These are phyloP conservation scores for Zeus faber DNA, from an alignment of 2,113 vertebrate genomes.

Conservation along the genomic window DNA sequence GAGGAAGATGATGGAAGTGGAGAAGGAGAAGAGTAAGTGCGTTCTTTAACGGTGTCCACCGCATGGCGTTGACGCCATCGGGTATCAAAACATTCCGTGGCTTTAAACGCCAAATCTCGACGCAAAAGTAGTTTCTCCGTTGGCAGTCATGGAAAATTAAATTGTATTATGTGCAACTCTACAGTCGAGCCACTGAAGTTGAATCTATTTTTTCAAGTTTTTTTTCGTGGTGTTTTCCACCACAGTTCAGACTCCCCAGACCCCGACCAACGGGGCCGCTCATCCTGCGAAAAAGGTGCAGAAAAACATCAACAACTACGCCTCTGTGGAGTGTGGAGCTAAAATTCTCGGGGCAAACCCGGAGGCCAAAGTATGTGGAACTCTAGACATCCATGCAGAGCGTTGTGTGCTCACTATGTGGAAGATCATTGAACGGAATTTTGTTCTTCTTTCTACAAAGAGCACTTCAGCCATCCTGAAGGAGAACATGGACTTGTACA, in stretches of 20 bases:
- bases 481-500: conserved; percentile 98
- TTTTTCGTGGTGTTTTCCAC: not conserved
- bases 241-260: conserved; percentile 86
- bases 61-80: too few relatives aligned
- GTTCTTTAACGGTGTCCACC: not conserved
- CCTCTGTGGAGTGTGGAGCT: conserved; percentile 97
- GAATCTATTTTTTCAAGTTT: not conserved
- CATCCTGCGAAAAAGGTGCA: conserved; percentile 87
- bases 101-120: too few relatives aligned
- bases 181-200: too few relatives aligned
- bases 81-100: too few relatives aligned
- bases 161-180: too few relatives aligned
- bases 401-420: not conserved
- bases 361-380: conserved; percentile 89
- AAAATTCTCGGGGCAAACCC: conserved; percentile 94
- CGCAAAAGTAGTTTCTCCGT: too few relatives aligned
- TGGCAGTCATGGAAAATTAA: too few relatives aligned
- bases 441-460: conserved; percentile 59
- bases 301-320: conserved; percentile 98
- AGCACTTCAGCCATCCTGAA: conserved; percentile 95
- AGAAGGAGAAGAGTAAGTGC: conserved; percentile 93
- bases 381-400: not conserved
- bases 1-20: conserved; percentile 95
- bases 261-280: conserved; percentile 80
- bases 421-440: not conserved